Base-by-base conservation (phyloP, 2,113 vertebrate species). In the Barbus barbus region DNA sequence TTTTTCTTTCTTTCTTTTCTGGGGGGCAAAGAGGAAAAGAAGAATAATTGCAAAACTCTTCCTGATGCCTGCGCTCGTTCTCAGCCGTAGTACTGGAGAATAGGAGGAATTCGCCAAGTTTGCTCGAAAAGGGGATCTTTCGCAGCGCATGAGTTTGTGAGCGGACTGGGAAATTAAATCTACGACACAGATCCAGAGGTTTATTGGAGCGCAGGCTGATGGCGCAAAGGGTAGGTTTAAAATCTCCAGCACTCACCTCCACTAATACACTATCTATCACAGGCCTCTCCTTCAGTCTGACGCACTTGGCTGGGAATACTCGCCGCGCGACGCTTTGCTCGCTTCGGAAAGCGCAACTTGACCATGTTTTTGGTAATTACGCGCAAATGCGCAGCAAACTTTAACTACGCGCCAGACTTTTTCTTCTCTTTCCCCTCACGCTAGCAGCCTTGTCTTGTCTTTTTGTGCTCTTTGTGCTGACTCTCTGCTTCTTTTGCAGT, bases 161-260 rank as follows among this genome's bases (percentile, higher is more conserved):
- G 89, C 92, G 95, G 96, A 97, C 96, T 96, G 96, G 98, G 96
- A 97, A 96, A 96, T 97, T 97, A 96, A 97, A 97, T 96, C 98
- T 94, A 96, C 97, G 97, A 96, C 96, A 96, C 95, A 71, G 63
- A 95, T 96, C 96, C 96, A 95, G 96, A 96, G 97, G 96, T 97
- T 98, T 97, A 97, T 97, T 96, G 96, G 97, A 98, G 97, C 96
- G 97, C 96, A 98, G 97, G 96, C 97, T 97, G 96, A 99, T 99
- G 98, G 98, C 98, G 96, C 98, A 99, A 97, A 97, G 97, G 98
- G 98, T 99, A 98, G 96, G 98, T 98, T 96, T 95, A 94, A 96
- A 96, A 97, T 96, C 96, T 94, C 95, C 95, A 94, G 90, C 96
- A 94, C 95, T 96, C 95, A 96, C 96, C 95, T 96, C 95, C 95